These are phyloP conservation scores for Bufo bufo DNA, from an alignment of 2,113 vertebrate species.

Conservation along the genomic window DNA sequence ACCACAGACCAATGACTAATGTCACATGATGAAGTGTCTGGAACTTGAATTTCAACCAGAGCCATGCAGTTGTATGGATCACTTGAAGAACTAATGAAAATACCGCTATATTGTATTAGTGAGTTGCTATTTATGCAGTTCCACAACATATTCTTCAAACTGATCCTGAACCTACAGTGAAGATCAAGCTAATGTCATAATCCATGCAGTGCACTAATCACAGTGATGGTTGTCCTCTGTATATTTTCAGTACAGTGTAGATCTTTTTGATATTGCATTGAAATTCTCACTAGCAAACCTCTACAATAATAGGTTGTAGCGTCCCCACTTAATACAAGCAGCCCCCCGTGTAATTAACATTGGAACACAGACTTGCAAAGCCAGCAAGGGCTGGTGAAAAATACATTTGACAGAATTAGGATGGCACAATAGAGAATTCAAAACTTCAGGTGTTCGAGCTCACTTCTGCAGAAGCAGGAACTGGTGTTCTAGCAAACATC, in stretches of 20 bases:
- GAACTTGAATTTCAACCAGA: background rate
- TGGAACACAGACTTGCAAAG: slow-evolving; percentile 20
- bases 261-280: background rate
- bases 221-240: background rate
- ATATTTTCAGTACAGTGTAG: background rate
- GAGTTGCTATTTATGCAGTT: background rate
- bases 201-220: background rate
- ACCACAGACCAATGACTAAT: background rate
- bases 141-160: background rate
- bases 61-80: background rate
- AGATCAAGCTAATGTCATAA: background rate
- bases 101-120: background rate
- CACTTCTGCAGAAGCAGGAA: background rate
- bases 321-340: background rate
- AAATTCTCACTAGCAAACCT: background rate
- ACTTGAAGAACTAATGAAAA: background rate
- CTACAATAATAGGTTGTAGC: background rate
- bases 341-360: background rate
- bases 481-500: background rate
- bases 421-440: slow-evolving; percentile 17
- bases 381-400: slow-evolving; percentile 20
- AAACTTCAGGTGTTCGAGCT: background rate
- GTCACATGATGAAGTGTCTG: background rate
- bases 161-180: background rate
- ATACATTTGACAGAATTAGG: slow-evolving; percentile 38